A percentile compares a stretch with the other conserved stretches of the same genome.
Evolutionary conservation across 2,797 vertebrate species (phyloP).

Genomic region (Anguilla megastoma): DNA sequence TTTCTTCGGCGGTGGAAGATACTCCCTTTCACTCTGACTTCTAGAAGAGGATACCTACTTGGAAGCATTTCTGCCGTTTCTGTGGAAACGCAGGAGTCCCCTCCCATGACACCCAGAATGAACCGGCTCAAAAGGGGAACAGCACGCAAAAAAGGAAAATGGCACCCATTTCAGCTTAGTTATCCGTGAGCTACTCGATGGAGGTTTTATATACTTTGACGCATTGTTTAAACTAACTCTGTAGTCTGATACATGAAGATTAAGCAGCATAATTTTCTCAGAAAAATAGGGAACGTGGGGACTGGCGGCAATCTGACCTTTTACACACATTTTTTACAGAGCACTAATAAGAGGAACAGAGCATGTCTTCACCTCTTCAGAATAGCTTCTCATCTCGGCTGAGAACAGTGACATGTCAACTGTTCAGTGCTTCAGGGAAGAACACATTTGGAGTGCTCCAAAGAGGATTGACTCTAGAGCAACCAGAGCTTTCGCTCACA

Average conservation of each 20-base stretch:
- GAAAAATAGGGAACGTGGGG: background rate
- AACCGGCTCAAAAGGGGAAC: background rate
- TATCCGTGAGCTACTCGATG: background rate
- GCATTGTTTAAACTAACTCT: background rate
- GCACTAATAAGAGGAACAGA: background rate
- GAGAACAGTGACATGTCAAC: too few relatives aligned
- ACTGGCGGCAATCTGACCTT: background rate
- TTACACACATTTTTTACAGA: background rate
- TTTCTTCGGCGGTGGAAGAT: background rate
- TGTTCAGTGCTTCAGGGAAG: conserved; percentile 6
- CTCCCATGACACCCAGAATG: background rate
- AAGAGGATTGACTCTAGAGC: background rate
- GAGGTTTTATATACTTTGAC: background rate
- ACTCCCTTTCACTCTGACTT: background rate
- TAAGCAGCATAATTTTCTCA: background rate
- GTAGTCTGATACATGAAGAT: background rate
- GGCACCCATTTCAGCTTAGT: background rate
- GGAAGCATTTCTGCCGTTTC: background rate
- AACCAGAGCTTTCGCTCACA: background rate
- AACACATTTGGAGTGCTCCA: background rate
- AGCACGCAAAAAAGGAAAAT: background rate
- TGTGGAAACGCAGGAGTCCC: background rate
- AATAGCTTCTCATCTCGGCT: background rate
- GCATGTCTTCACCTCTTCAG: background rate
- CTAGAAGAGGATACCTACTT: background rate